phyloP scores from a whole-genome alignment of 2,888 invertebrate genomes.

The Imbricaverruca yamaguchii region DNA sequence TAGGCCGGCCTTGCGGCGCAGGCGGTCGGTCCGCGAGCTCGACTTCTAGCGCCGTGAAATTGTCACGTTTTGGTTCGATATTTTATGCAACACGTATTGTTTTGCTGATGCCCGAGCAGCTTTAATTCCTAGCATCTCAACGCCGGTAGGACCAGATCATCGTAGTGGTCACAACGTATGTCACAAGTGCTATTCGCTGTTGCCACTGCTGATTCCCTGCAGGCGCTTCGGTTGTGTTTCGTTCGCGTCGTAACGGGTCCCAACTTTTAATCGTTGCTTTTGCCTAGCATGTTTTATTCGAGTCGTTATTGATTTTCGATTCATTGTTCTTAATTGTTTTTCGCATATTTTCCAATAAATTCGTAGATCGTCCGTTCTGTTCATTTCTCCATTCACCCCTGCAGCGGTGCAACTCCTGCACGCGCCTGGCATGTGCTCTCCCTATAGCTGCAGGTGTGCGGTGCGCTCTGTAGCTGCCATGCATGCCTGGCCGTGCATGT shows the following conservation, averaged over 20 bases:
- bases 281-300: neutral
- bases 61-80: neutral
- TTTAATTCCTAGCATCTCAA: neutral
- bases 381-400: neutral
- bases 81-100: neutral
- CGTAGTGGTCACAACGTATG: neutral
- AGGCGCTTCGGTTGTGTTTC: neutral
- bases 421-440: neutral
- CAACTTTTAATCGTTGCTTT: neutral
- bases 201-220: neutral
- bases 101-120: neutral
- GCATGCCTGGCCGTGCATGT: neutral
- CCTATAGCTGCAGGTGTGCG: neutral
- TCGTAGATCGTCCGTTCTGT: neutral
- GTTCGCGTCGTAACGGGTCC: neutral
- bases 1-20: too few species aligned
- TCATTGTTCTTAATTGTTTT: conserved; percentile 4
- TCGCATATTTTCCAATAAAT: conserved; percentile 2
- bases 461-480: neutral
- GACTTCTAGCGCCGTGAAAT: neutral
- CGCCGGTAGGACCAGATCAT: too few species aligned
- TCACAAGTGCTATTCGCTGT: neutral
- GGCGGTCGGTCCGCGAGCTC: neutral
- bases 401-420: neutral
- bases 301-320: neutral